Conservation (phyloP, 2,797 vertebrate species). For the Cyprinodon diabolis region DNA sequence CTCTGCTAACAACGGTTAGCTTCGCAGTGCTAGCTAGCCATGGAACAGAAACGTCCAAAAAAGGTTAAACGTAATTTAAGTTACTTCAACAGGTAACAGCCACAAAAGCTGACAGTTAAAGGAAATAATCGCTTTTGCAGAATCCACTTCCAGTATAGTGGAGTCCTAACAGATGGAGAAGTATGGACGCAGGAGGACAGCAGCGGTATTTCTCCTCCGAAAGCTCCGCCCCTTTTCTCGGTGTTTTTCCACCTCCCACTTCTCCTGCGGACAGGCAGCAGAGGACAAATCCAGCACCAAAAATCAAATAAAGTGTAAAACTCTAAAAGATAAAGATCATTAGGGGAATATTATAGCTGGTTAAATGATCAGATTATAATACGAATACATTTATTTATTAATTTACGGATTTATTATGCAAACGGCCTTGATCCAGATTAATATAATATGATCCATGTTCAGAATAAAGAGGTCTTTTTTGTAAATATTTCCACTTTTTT, state of each 20-base stretch:
- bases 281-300: not conserved
- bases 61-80: not conserved
- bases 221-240: constrained; percentile 49
- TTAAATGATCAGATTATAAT: not conserved
- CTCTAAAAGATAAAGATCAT: not conserved
- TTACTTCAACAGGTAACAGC: not conserved
- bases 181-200: constrained; percentile 16
- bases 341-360: not conserved
- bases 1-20: constrained; percentile 60
- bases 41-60: constrained; percentile 15
- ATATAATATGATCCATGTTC: constrained; percentile 1
- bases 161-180: not conserved
- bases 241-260: constrained; percentile 49
- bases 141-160: not conserved
- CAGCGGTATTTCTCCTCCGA: constrained; percentile 4
- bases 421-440: constrained; percentile 11
- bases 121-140: not conserved
- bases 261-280: constrained; percentile 3
- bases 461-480: not conserved
- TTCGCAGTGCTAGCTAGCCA: constrained; percentile 48
- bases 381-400: too few relatives aligned
- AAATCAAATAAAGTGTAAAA: not conserved
- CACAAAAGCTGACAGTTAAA: rapidly evolving
- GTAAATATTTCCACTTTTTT: too few relatives aligned
- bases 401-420: constrained; percentile 18